Evolutionary conservation across 2,888 invertebrate genomes (phyloP).

Genomic region (Cantharis flavilabris): DNA sequence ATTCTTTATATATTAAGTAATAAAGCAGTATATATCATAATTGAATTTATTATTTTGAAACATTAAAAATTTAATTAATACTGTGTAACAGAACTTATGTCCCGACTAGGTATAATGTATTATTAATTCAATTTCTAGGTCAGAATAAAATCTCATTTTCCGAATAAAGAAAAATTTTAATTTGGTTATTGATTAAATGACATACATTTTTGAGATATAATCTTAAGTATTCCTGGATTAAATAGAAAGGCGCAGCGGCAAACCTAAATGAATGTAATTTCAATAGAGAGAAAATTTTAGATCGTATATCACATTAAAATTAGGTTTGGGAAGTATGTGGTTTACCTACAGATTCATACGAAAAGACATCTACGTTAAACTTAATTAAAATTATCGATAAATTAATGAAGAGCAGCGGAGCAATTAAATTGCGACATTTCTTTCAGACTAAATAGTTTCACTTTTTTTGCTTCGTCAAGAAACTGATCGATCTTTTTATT

Average conservation of each 20-base stretch:
- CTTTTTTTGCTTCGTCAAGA: background rate
- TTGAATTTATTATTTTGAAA: no score
- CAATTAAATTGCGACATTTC: background rate
- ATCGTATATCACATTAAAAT: background rate
- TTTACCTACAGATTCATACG: background rate
- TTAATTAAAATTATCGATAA: background rate
- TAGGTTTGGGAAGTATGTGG: background rate
- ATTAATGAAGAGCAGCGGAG: background rate
- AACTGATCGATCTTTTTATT: background rate
- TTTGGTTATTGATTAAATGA: background rate
- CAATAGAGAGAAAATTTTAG: background rate
- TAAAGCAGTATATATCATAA: no score
- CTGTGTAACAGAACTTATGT: no score
- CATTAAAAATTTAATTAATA: no score
- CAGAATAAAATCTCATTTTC: background rate
- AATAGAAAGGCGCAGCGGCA: background rate
- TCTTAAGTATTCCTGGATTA: background rate
- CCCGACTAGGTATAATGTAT: no score
- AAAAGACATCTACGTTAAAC: background rate
- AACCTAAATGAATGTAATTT: background rate
- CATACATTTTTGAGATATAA: background rate
- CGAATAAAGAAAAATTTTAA: background rate
- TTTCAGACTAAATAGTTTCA: background rate
- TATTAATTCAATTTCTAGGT: background rate
- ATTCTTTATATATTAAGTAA: no score